Base-by-base conservation (phyloP, 2,888 invertebrate genomes). In the Hemaris fuciformis region DNA sequence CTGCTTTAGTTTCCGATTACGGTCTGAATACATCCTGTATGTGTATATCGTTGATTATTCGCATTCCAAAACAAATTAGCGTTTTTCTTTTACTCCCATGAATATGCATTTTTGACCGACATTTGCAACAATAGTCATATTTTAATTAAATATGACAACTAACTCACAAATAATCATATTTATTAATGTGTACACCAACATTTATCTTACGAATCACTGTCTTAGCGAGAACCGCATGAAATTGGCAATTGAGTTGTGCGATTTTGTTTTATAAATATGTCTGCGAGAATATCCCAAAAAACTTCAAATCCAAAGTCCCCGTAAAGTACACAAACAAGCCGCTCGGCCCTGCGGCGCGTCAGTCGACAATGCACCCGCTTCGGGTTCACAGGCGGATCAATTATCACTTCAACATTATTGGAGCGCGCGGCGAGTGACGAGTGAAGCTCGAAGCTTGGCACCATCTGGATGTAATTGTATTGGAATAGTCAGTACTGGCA, bases 251-350 rank as follows among this genome's bases (percentile, higher is more conserved):
- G 22, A 22, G 22, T 22, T 22, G 22, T 1, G 3, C 15, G 43
- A 43, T 18, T 43, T 1, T 20, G 8, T 8, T 43, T 6, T 42
- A 41, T 2, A 41, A 41, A 43, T 18, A 43, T 0, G 18, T 22
- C 22, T 0, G 38, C n/a, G 18, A 10, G 13, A 61, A 38, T 43
- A 53, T 65, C 65, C 62, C n/a, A 43, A 8, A n/a, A 59, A 23
- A 4, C 2, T 3, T 20, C 1, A 41, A 67, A 67, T 3, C 7
- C 25, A 58, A 61, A 56, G 43, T 4, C 70, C 74, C 72, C 70
- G 67, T 71, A 74, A 65, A 10, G 56, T 64, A 70, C 76, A 76
- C 79, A 81, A 82, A 81, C 73, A 74, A 45, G 45, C 65, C 64
- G 53, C n/a, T n/a, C n/a, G 59, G 46, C 41, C 60, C 62, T 62